phyloP scores from a whole-genome alignment of 2,888 invertebrate species.

The Horisme vitalbata region DNA sequence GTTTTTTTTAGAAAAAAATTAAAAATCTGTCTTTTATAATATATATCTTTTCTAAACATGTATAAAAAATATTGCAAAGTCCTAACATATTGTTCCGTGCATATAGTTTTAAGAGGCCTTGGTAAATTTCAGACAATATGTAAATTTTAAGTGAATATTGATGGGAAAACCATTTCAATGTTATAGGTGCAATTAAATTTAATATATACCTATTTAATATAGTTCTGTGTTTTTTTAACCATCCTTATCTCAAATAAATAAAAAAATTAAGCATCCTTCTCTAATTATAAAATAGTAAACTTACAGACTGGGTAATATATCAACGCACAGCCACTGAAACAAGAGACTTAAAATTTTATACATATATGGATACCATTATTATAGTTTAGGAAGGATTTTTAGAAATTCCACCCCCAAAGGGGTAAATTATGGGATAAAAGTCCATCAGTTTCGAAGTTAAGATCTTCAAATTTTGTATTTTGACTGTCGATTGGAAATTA shows the following conservation, averaged over 20 bases:
- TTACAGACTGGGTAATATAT: too few species aligned
- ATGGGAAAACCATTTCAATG: slow-evolving; percentile 55
- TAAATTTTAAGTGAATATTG: slow-evolving; percentile 49
- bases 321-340: too few species aligned
- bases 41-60: not conserved
- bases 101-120: slow-evolving; percentile 54
- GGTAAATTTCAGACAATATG: slow-evolving; percentile 61
- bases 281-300: too few species aligned
- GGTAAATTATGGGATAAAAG: too few species aligned
- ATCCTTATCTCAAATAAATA: slow-evolving; percentile 11
- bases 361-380: too few species aligned
- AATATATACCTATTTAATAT: slow-evolving; percentile 82
- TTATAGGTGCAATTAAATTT: slow-evolving; percentile 77
- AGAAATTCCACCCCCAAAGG: too few species aligned
- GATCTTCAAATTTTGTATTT: too few species aligned
- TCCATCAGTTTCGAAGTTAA: too few species aligned
- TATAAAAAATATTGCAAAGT: not conserved
- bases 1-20: slow-evolving; percentile 1
- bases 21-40: slow-evolving; percentile 22
- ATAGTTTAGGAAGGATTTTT: too few species aligned
- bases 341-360: too few species aligned
- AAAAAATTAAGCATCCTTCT: not conserved
- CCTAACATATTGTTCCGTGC: slow-evolving; percentile 8
- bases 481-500: too few species aligned
- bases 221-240: slow-evolving; percentile 49